Percentiles rank a stretch among this genome's conserved stretches.
Conservation (phyloP, 2,888 invertebrate genomes). For the Kuschelorhynchus macadamiae region DNA sequence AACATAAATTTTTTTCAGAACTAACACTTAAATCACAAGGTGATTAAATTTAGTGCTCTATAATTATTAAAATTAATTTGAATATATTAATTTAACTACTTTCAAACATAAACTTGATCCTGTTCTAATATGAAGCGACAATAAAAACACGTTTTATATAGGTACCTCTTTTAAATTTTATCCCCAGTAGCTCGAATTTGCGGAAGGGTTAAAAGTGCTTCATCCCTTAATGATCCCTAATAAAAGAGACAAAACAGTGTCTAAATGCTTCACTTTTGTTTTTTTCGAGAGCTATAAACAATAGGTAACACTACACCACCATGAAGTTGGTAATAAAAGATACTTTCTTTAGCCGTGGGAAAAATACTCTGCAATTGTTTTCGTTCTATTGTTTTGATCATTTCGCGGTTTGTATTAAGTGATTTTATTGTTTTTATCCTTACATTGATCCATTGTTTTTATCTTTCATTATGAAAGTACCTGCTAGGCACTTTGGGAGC, state of each 20-base stretch:
- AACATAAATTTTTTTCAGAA: no score
- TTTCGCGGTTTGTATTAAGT: conserved; percentile 55
- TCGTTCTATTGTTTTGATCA: conserved; percentile 59
- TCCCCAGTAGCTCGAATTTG: neutral
- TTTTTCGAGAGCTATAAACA: conserved; percentile 67
- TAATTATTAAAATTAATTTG: no score
- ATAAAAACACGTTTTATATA: no score
- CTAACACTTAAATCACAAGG: no score
- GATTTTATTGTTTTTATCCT: conserved; percentile 21
- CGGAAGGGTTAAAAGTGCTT: conserved; percentile 38
- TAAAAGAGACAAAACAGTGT: conserved; percentile 66
- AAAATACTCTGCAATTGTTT: conserved; percentile 51
- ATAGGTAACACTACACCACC: conserved; percentile 69
- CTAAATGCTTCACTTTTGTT: conserved; percentile 68
- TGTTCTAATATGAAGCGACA: no score
- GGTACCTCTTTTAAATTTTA: no score
- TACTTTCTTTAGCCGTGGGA: conserved; percentile 63
- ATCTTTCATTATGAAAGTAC: no score
- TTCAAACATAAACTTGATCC: no score
- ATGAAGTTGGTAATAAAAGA: conserved; percentile 65
- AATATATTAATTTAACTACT: no score
- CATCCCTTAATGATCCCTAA: conserved; percentile 53
- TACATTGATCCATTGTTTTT: neutral
- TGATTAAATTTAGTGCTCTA: no score
- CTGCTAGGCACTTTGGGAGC: no score